Percentiles rank a stretch among this genome's conserved stretches.
These are phyloP conservation scores for Mandrillus leucophaeus DNA, from an alignment of 2,113 vertebrate genomes.

Conservation along the genomic window DNA sequence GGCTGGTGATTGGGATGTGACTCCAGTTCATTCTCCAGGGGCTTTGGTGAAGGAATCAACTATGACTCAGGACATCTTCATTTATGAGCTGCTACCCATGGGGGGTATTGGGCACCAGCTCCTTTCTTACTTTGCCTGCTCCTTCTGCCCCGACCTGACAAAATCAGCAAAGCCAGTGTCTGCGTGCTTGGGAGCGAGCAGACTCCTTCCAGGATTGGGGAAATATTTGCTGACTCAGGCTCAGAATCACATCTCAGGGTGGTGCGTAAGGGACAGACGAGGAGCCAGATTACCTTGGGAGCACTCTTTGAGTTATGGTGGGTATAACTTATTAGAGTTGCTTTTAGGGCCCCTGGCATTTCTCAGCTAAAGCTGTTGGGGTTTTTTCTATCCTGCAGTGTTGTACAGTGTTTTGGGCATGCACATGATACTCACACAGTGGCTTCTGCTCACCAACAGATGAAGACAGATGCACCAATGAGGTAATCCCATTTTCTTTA, in stretches of 20 bases:
- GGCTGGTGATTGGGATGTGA: slow-evolving; percentile 24
- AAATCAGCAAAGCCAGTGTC: background rate
- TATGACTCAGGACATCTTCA: slow-evolving; percentile 48
- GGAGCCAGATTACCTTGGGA: background rate
- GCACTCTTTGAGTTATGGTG: background rate
- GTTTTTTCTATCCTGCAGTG: slow-evolving; percentile 48
- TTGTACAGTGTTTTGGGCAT: slow-evolving; percentile 31
- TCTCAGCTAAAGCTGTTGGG: background rate
- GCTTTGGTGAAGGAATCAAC: slow-evolving; percentile 23
- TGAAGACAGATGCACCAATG: slow-evolving; percentile 72
- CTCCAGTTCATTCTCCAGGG: background rate
- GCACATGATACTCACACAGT: background rate
- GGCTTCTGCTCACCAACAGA: slow-evolving; percentile 73
- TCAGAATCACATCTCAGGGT: background rate
- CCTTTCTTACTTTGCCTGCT: background rate
- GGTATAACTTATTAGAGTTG: background rate
- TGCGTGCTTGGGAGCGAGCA: slow-evolving; percentile 41
- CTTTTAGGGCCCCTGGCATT: background rate
- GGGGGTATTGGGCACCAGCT: background rate
- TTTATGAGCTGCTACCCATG: slow-evolving; percentile 38
- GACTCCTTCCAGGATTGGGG: slow-evolving; percentile 46
- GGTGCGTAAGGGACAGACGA: background rate
- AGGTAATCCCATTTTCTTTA: slow-evolving; percentile 77
- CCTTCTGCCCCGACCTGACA: slow-evolving; percentile 23
- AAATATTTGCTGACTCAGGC: slow-evolving; percentile 53